Evolutionary conservation across 2,797 vertebrate species (phyloP), one percentile per base, ranked within the genome.

Genomic region (Meda fulgida): DNA sequence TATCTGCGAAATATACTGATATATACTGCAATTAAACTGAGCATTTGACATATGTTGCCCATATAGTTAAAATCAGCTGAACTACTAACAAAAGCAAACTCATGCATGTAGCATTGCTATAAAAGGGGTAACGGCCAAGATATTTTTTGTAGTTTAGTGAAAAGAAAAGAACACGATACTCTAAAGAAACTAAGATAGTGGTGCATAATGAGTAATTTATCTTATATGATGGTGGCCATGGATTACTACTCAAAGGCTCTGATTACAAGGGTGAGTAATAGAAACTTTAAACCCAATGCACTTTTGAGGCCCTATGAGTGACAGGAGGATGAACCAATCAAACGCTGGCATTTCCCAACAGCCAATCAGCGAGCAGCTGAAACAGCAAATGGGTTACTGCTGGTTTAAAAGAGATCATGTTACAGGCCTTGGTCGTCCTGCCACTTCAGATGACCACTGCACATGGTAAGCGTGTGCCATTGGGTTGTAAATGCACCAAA

Each of bases 271-370:
- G 40, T 81, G 75, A 90, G 91, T 89, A 93, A 77, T 92, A 90
- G 92, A 94, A 95, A 94, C 66, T 43, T 85, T 93, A 91, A 94
- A 95, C 90, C 86, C 88, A 91, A 92, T 89, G 92, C 90, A 85
- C 87, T 80, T 70, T 71, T 86, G 87, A 89, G 86, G 78, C 43
- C 69, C 3, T 5, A 63, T 86, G 91, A 93, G 58, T 91, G 93
- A 90, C 92, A 85, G 88, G 86, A 78, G 69, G 77, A 80, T 1
- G 87, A 88, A 85, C 91, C 93, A 92, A 78, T 91, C 90, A 85
- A 19, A 71, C 73, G 71, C 75, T 6, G 31, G 84, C 88, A 72
- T 86, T n/a, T 86, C 89, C 53, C 67, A 87, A 85, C 88, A 83
- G 81, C 92, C 92, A 90, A 92, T 92, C 90, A 87, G 88, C 7